These are phyloP conservation scores for Ferrisia virgata DNA, from an alignment of 2,888 invertebrate species.

Conservation along the genomic window DNA sequence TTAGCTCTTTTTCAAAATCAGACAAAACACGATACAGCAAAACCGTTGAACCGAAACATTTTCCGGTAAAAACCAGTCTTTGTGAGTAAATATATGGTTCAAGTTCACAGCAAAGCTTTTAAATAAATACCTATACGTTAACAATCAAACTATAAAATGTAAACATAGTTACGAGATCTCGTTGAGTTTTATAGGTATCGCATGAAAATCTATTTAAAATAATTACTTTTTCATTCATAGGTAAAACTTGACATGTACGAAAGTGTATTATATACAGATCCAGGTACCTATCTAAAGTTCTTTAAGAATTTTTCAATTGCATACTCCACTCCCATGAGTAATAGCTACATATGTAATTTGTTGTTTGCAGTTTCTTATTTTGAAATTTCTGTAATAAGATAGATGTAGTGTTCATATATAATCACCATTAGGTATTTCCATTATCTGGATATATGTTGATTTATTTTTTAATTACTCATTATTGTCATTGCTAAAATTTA, in stretches of 20 bases:
- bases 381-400: too few relatives aligned
- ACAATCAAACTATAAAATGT: neutral
- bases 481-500: too few relatives aligned
- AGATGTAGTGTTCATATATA: too few relatives aligned
- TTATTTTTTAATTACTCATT: too few relatives aligned
- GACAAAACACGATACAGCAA: neutral
- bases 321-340: too few relatives aligned
- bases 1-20: neutral
- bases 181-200: neutral
- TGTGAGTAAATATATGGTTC: neutral
- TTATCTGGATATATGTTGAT: too few relatives aligned
- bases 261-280: neutral
- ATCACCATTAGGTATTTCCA: too few relatives aligned
- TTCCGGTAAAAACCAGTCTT: conserved; percentile 5
- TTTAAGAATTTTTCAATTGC: too few relatives aligned
- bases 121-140: neutral
- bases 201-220: neutral
- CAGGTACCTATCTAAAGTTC: too few relatives aligned
- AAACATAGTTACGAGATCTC: neutral
- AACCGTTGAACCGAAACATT: neutral
- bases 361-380: too few relatives aligned
- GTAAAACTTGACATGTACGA: too few relatives aligned
- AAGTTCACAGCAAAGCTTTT: neutral
- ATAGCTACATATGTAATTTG: too few relatives aligned
- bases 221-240: neutral